Percentiles rank a stretch among this genome's conserved stretches.
Evolutionary conservation across 2,113 vertebrate genomes (phyloP).

Genomic region (Chaetura pelagica): DNA sequence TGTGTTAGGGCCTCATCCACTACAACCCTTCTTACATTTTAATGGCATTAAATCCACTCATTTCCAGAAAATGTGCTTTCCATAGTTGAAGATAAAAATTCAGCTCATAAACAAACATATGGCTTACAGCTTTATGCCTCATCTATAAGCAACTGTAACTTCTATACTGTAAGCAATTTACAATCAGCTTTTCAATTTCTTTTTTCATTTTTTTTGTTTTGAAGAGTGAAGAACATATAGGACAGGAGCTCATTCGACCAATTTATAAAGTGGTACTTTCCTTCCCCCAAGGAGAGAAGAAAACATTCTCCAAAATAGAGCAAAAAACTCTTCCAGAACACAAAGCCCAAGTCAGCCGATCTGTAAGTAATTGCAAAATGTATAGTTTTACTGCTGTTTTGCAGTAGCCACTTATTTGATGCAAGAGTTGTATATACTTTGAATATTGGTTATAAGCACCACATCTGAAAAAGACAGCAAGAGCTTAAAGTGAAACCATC

Average conservation of each 20-base stretch:
- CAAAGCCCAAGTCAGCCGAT: neutral
- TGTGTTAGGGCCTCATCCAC: neutral
- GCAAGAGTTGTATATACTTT: neutral
- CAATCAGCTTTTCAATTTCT: neutral
- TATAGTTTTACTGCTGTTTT: neutral
- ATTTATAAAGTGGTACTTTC: neutral
- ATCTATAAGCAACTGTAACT: neutral
- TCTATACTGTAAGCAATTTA: neutral
- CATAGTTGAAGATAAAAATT: neutral
- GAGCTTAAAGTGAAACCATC: neutral
- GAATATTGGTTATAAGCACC: neutral
- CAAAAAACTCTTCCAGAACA: neutral
- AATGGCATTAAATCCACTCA: neutral
- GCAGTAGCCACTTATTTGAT: neutral
- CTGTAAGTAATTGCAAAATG: rapidly evolving
- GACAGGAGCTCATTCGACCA: neutral
- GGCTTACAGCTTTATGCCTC: neutral
- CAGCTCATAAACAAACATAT: neutral
- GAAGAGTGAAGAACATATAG: neutral
- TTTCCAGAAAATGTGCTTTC: neutral
- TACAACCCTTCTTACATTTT: neutral
- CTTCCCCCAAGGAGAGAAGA: neutral
- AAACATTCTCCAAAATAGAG: neutral
- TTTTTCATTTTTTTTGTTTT: neutral
- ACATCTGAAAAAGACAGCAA: neutral